These are phyloP conservation scores for Nicator chloris DNA, from an alignment of 2,113 vertebrate genomes.

Conservation along the genomic window DNA sequence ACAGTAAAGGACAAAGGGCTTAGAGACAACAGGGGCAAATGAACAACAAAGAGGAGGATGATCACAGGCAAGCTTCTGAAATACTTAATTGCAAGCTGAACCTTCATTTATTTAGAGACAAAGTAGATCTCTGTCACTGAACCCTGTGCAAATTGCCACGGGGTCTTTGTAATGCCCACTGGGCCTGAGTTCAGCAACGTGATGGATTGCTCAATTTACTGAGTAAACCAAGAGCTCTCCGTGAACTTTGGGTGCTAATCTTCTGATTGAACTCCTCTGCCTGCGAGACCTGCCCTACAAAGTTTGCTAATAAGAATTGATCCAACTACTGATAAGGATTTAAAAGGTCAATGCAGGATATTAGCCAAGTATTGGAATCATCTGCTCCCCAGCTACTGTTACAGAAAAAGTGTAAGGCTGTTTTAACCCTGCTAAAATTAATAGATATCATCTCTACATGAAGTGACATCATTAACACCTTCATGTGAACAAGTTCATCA, in stretches of 20 bases:
- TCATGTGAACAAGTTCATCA: not conserved
- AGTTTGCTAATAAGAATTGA: constrained; percentile 20
- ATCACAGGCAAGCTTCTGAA: not conserved
- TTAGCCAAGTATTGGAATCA: not conserved
- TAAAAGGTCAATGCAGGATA: not conserved
- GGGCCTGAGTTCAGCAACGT: not conserved
- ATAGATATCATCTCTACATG: too few relatives aligned
- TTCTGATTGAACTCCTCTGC: not conserved
- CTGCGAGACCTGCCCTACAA: not conserved
- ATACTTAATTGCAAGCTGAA: not conserved
- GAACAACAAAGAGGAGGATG: not conserved
- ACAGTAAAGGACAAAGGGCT: not conserved
- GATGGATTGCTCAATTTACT: constrained; percentile 29
- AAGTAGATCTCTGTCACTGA: not conserved
- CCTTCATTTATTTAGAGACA: not conserved
- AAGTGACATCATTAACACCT: not conserved
- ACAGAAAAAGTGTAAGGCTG: not conserved
- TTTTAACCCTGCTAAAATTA: not conserved
- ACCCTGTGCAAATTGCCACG: not conserved
- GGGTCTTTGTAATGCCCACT: not conserved
- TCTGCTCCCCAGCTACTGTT: not conserved
- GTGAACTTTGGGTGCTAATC: constrained; percentile 13
- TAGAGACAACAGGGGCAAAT: not conserved
- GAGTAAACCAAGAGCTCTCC: not conserved
- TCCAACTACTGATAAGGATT: not conserved